Conservation (phyloP, 1,140 invertebrate species). For the Spodoptera litura region DNA sequence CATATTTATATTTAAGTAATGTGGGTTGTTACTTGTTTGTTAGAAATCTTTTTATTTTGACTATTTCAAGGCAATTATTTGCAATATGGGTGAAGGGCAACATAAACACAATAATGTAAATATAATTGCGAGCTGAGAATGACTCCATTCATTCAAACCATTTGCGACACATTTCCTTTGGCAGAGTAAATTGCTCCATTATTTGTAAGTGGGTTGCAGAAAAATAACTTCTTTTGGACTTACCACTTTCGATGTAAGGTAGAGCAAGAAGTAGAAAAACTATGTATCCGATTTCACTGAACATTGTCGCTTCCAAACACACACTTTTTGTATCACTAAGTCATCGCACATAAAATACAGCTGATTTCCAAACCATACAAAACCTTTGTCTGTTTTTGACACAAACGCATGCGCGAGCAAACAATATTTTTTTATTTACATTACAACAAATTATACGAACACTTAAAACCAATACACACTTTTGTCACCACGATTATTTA, state of each 20-base stretch:
- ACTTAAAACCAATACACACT: conserved; percentile 54
- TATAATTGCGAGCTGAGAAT: not conserved
- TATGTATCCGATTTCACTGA: conserved; percentile 87
- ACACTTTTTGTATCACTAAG: conserved; percentile 83
- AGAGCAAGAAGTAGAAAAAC: conserved; percentile 86
- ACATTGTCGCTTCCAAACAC: conserved; percentile 85
- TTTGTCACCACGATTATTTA: conserved; percentile 45
- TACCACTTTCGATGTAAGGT: conserved; percentile 87
- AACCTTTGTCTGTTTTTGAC: conserved; percentile 87
- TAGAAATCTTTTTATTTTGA: not conserved
- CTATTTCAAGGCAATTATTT: conserved; percentile 6
- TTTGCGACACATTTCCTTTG: conserved; percentile 31
- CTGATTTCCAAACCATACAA: conserved; percentile 86
- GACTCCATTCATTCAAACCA: not conserved
- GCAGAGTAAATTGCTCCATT: conserved; percentile 44
- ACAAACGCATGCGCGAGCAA: conserved; percentile 84
- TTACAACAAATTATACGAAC: conserved; percentile 74
- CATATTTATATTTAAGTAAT: conserved; percentile 9
- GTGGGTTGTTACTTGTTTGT: not conserved
- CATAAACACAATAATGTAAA: not conserved
- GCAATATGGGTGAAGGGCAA: conserved; percentile 11
- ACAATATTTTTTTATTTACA: conserved; percentile 85
- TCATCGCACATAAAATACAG: conserved; percentile 85
- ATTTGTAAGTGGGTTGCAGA: conserved; percentile 45
- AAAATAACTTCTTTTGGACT: conserved; percentile 62